These are phyloP conservation scores for Drosophila watanabei DNA, from an alignment of 1,140 invertebrate species.

Conservation along the genomic window DNA sequence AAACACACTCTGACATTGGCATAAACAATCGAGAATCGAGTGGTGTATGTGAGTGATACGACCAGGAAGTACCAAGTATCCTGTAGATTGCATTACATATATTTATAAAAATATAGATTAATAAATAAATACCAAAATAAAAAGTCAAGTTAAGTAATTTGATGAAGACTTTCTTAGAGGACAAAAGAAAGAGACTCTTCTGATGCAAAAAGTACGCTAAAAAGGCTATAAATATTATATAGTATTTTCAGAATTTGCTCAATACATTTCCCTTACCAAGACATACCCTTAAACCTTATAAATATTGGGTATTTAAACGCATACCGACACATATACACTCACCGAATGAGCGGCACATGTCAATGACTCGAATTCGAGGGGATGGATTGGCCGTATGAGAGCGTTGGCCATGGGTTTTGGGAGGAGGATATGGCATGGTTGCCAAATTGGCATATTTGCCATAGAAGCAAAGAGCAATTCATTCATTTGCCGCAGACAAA, in stretches of 20 bases:
- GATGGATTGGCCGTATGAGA: constrained; percentile 7
- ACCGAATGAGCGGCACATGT: constrained; percentile 62
- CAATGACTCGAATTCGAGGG: constrained; percentile 62
- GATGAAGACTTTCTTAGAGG: neutral
- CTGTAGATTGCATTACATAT: neutral
- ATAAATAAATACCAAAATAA: neutral
- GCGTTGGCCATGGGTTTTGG: constrained; percentile 1
- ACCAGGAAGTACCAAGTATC: neutral
- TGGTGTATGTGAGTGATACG: neutral
- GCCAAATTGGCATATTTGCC: constrained; percentile 80
- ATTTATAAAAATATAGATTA: neutral
- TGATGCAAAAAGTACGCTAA: neutral
- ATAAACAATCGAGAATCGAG: constrained; percentile 11
- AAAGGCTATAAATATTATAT: neutral
- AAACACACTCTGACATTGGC: constrained; percentile 11
- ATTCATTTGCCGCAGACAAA: constrained; percentile 81
- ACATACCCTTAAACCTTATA: neutral
- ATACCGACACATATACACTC: constrained; percentile 22
- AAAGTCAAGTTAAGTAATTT: neutral
- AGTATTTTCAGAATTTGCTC: neutral
- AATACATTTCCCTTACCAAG: neutral
- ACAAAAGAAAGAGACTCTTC: neutral
- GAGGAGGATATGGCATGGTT: constrained; percentile 17
- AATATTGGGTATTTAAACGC: constrained; percentile 5
- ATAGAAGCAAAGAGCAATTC: constrained; percentile 77